A percentile compares a stretch with the other conserved stretches of the same genome.
Evolutionary conservation across 2,113 vertebrate genomes (phyloP).

Genomic region (Leucoraja erinaceus): DNA sequence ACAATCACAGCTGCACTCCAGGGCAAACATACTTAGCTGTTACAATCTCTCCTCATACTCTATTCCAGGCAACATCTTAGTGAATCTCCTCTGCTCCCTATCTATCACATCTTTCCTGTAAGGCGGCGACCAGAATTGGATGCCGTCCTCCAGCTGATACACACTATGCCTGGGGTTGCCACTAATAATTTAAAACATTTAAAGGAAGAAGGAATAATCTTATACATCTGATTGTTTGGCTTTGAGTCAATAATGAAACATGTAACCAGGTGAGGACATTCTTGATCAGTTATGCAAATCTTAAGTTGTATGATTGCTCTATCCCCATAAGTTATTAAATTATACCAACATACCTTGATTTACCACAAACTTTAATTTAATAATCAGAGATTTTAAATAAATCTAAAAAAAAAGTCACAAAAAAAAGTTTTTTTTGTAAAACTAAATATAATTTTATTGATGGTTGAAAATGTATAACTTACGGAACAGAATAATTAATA

Average conservation of each 20-base stretch:
- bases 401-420: neutral
- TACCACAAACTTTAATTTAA: neutral
- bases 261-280: neutral
- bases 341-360: neutral
- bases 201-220: neutral
- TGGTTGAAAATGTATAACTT: neutral
- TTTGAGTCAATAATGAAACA: too few relatives aligned
- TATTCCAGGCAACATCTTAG: too few relatives aligned
- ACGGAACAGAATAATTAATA: neutral
- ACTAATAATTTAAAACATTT: too few relatives aligned
- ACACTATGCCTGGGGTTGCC: too few relatives aligned
- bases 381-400: neutral
- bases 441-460: neutral
- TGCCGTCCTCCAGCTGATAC: too few relatives aligned
- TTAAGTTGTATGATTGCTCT: neutral
- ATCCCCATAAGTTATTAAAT: neutral
- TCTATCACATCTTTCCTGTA: too few relatives aligned
- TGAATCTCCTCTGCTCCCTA: too few relatives aligned
- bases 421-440: neutral
- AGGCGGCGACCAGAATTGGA: too few relatives aligned
- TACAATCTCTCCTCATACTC: too few relatives aligned
- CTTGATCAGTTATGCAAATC: neutral
- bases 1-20: too few relatives aligned
- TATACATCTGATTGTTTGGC: neutral
- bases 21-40: too few relatives aligned